Conservation (phyloP, 2,888 invertebrate species). For the Drosophila suboccidentalis region DNA sequence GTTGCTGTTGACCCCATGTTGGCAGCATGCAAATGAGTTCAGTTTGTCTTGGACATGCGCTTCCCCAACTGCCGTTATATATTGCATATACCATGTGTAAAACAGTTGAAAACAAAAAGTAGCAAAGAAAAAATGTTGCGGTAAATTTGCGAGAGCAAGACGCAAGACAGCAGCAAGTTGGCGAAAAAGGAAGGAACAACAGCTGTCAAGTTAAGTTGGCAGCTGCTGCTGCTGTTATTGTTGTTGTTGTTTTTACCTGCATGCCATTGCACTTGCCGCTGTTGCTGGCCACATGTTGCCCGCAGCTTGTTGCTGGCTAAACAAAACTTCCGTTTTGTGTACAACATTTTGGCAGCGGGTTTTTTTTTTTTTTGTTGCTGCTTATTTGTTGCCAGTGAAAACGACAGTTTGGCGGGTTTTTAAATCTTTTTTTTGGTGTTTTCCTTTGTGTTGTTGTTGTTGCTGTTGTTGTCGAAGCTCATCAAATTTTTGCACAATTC, state of each 20-base stretch:
- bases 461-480: neutral
- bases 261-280: conserved; percentile 23
- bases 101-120: neutral
- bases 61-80: conserved; percentile 50
- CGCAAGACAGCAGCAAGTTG: conserved; percentile 18
- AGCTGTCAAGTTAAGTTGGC: conserved; percentile 53
- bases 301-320: conserved; percentile 56
- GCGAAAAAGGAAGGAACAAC: conserved; percentile 29
- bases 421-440: neutral
- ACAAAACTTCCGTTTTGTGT: conserved; percentile 46
- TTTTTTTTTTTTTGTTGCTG: neutral
- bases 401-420: conserved; percentile 60
- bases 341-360: conserved; percentile 48
- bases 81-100: conserved; percentile 19
- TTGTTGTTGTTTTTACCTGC: conserved; percentile 56
- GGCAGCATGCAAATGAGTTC: conserved; percentile 72
- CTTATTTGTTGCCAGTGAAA: conserved; percentile 60
- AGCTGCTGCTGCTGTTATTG: conserved; percentile 53
- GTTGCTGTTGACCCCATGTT: conserved; percentile 60
- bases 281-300: conserved; percentile 35
- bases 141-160: conserved; percentile 38
- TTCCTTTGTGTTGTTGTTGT: neutral
- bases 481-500: no score
- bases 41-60: conserved; percentile 37
- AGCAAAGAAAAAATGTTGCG: conserved; percentile 25